Evolutionary conservation across 2,113 vertebrate genomes (phyloP), one percentile per base, ranked within the genome.

Genomic region (Trogon surrucura): DNA sequence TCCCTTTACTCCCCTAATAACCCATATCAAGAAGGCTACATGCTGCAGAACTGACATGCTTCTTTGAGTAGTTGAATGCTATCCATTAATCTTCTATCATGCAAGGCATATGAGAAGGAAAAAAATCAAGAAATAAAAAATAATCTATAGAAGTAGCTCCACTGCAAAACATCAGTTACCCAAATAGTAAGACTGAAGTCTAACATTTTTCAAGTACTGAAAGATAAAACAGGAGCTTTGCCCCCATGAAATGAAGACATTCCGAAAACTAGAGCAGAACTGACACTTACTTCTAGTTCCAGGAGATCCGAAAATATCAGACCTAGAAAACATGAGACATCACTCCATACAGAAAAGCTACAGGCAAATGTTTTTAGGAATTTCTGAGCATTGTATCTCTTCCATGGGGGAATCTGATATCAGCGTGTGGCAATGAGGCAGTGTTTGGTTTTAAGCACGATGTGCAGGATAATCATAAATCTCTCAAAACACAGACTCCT

Each of bases 251-350:
- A 79, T 48, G 45, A 87, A 91, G 70, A 71, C 41, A 65, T 73
- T 85, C 84, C 17, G 61, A 62, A 87, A 97, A 95, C 91, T 82
- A 91, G 96, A 96, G 29, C 94, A 91, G 91, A 95, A 91, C 65
- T 92, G 71, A 95, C 91, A 91, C 92, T 78, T 93, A 57, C 92
- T 95, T 89, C 81, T 41, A 88, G 91, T 89, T 95, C 95, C 96
- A 50, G 48, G 36, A 94, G 81, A 87, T 89, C 89, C 27, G 62
- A 95, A 95, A 96, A 96, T 95, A 97, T 65, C 94, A 95, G 91
- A 93, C 93, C 94, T 91, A 95, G 91, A 95, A 97, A 97, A 95
- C 73, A 54, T 87, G 87, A 94, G 70, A 78, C 54, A 70, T 69
- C 53, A 72, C 34, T 91, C 45, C 36, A 54, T 79, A 85, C 11